These are phyloP conservation scores for Valencia hispanica DNA, from an alignment of 2,797 vertebrate genomes.

Conservation along the genomic window DNA sequence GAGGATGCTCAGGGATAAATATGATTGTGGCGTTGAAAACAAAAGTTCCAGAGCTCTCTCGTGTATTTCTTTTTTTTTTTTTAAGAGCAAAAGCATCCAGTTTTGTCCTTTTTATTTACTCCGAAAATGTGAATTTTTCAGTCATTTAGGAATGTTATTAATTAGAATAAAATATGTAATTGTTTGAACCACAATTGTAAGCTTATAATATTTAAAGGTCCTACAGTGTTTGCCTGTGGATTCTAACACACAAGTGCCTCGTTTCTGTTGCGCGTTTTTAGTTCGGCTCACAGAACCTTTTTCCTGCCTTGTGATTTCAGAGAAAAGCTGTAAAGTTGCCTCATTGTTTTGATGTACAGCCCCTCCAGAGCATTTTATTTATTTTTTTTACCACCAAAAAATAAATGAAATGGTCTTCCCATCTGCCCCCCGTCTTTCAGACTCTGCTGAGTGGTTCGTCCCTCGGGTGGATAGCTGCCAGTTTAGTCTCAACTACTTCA, in stretches of 20 bases:
- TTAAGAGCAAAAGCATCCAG: no score
- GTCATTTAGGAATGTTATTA: no score
- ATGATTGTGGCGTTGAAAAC: no score
- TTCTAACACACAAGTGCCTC: neutral
- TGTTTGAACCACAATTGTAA: neutral
- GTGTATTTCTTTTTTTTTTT: no score
- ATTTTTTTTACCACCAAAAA: neutral
- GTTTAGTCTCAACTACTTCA: constrained; percentile 22
- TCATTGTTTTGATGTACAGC: constrained; percentile 55
- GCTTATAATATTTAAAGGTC: neutral
- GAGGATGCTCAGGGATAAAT: no score
- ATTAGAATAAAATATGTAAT: no score
- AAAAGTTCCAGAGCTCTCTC: no score
- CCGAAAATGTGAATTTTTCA: no score
- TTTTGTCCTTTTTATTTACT: no score
- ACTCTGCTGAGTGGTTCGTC: constrained; percentile 44
- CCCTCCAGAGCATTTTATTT: constrained; percentile 49
- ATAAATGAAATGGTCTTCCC: constrained; percentile 12
- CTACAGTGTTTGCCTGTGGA: neutral
- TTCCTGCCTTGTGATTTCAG: constrained; percentile 27
- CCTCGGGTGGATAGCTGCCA: constrained; percentile 42
- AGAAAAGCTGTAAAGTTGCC: constrained; percentile 32
- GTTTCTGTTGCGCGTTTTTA: neutral
- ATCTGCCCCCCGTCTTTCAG: constrained; percentile 28
- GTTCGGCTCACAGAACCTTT: constrained; percentile 13